These are phyloP conservation scores for Ceryle rudis DNA, from an alignment of 2,797 vertebrate genomes.

Conservation along the genomic window DNA sequence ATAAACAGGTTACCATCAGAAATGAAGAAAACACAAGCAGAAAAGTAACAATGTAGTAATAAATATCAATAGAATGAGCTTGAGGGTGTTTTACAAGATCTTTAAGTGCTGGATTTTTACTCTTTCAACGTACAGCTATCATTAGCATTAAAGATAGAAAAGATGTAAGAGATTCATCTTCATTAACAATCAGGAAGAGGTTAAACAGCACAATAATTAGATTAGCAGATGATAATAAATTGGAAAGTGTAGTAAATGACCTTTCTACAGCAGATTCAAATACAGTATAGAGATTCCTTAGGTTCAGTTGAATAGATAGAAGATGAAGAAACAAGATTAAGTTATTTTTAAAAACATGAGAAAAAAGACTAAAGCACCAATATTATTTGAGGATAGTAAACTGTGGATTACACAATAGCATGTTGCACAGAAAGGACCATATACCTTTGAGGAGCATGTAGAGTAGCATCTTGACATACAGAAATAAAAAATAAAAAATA, in stretches of 20 bases:
- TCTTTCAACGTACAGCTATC: not conserved
- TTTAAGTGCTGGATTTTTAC: not conserved
- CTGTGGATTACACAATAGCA: not conserved
- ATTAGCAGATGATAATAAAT: conserved; percentile 55
- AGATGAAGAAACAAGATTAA: not conserved
- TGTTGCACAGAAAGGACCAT: not conserved
- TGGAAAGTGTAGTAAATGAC: not conserved
- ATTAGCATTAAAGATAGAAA: not conserved
- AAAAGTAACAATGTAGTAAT: not conserved
- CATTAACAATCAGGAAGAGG: conserved; percentile 40
- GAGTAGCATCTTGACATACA: not conserved
- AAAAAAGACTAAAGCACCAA: not conserved
- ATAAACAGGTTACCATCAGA: not conserved
- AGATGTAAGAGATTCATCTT: conserved; percentile 18
- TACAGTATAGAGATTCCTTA: not conserved
- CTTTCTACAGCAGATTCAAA: not conserved
- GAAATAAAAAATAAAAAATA: not conserved
- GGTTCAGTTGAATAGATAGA: not conserved
- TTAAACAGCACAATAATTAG: conserved; percentile 54
- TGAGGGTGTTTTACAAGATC: not conserved
- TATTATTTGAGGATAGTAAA: not conserved
- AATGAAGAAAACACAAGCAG: not conserved
- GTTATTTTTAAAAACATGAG: not conserved
- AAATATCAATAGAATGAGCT: not conserved
- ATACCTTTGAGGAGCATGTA: not conserved